A percentile compares a stretch with the other conserved stretches of the same genome.
phyloP scores from a whole-genome alignment of 2,113 vertebrate genomes.

The Hippoglossus stenolepis region DNA sequence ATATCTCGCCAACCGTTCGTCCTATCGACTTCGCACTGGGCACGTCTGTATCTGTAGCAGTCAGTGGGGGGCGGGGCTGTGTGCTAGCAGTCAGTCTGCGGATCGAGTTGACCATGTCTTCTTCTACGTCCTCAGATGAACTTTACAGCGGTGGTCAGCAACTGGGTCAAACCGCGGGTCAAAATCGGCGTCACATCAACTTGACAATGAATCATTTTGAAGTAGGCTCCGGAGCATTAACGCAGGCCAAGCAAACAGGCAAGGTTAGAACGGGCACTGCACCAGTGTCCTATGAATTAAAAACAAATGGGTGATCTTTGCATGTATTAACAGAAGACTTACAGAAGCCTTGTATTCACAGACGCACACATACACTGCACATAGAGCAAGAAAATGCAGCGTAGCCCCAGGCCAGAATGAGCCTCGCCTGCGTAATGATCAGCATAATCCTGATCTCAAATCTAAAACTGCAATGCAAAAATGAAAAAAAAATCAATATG shows the following conservation, averaged over 20 bases:
- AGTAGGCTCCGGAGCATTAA: neutral
- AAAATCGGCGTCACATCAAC: neutral
- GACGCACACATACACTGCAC: slow-evolving; percentile 6
- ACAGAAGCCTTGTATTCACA: neutral
- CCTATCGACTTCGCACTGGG: too few species aligned
- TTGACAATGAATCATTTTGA: neutral
- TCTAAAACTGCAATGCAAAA: slow-evolving; percentile 19
- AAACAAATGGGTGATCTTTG: neutral
- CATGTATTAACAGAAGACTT: slow-evolving; percentile 3
- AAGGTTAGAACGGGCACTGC: neutral
- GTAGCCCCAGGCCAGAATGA: slow-evolving; percentile 26
- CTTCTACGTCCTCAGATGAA: too few species aligned
- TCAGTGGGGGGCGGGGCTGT: too few species aligned
- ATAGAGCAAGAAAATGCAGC: slow-evolving; percentile 13
- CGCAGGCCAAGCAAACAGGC: neutral
- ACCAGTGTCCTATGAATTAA: neutral
- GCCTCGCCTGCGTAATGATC: slow-evolving; percentile 30
- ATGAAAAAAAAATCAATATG: slow-evolving; percentile 5
- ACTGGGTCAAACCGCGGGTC: too few species aligned
- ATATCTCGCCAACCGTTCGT: too few species aligned
- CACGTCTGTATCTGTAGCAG: too few species aligned
- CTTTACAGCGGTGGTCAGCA: too few species aligned
- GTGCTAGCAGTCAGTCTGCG: too few species aligned
- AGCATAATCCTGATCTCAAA: slow-evolving; percentile 36
- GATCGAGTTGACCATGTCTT: too few species aligned